These are phyloP conservation scores for Benthosema pterotum DNA, from an alignment of 2,797 vertebrate genomes.

Conservation along the genomic window DNA sequence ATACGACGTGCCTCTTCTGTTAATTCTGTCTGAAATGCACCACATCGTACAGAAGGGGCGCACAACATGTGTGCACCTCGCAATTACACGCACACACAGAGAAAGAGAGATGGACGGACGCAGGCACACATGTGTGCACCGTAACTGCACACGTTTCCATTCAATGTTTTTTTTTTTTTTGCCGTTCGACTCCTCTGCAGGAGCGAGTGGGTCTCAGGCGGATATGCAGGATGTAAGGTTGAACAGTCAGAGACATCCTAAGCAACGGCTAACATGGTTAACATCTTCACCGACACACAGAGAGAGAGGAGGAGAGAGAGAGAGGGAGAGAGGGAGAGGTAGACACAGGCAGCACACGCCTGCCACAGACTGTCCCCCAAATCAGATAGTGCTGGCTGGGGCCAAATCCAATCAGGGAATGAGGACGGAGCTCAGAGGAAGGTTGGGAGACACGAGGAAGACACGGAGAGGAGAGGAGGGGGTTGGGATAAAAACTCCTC, in stretches of 20 bases:
- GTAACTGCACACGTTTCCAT: too few relatives aligned
- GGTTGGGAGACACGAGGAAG: background rate
- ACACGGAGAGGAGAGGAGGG: too few relatives aligned
- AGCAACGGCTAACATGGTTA: conserved; percentile 68
- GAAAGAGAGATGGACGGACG: too few relatives aligned
- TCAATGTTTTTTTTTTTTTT: too few relatives aligned
- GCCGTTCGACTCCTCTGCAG: too few relatives aligned
- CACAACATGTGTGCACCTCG: too few relatives aligned
- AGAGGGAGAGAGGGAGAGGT: conserved; percentile 8
- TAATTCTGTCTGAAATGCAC: conserved; percentile 40
- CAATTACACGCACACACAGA: background rate
- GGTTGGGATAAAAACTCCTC: background rate
- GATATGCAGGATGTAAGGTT: conserved; percentile 50
- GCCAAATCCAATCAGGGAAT: conserved; percentile 73
- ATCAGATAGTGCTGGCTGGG: conserved; percentile 66
- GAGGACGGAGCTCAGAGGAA: conserved; percentile 24
- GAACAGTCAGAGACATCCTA: conserved; percentile 68
- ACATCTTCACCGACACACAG: conserved; percentile 51
- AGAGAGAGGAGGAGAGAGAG: conserved; percentile 48
- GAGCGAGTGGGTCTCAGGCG: too few relatives aligned
- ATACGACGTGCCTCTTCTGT: conserved; percentile 34
- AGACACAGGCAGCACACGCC: conserved; percentile 24
- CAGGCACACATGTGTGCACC: too few relatives aligned
- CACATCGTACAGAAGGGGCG: conserved; percentile 16
- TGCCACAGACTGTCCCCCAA: conserved; percentile 56